Evolutionary conservation across 2,113 vertebrate species (phyloP).

Genomic region (Caretta caretta): DNA sequence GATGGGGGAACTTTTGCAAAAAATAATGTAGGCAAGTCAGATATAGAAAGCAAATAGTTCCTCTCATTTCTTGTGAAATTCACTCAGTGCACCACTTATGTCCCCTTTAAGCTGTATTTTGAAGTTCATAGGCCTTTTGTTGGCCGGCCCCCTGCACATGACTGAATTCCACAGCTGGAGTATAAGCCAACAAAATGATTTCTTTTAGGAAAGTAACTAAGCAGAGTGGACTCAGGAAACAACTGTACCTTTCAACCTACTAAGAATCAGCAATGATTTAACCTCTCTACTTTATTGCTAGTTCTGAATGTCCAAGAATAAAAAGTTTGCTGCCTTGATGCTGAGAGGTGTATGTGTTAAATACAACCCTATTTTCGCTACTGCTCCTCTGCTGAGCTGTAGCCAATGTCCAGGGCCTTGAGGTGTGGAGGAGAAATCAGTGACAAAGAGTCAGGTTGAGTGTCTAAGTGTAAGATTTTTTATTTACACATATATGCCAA

Average conservation of each 20-base stretch:
- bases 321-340: not conserved
- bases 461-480: not conserved
- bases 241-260: not conserved
- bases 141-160: not conserved
- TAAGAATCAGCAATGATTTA: not conserved
- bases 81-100: not conserved
- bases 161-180: not conserved
- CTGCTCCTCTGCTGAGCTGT: not conserved
- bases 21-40: rapidly evolving
- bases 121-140: not conserved
- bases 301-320: not conserved
- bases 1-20: not conserved
- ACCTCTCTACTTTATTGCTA: not conserved
- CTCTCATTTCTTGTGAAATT: not conserved
- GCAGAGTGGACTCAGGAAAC: not conserved
- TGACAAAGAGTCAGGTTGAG: rapidly evolving
- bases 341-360: rapidly evolving
- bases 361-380: rapidly evolving
- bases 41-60: rapidly evolving
- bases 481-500: not conserved
- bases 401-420: not conserved
- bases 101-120: not conserved
- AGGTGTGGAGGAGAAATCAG: rapidly evolving
- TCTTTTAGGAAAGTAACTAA: not conserved
- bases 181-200: not conserved